phyloP scores from a whole-genome alignment of 2,113 vertebrate genomes.

The Tychaedon coryphoeus region DNA sequence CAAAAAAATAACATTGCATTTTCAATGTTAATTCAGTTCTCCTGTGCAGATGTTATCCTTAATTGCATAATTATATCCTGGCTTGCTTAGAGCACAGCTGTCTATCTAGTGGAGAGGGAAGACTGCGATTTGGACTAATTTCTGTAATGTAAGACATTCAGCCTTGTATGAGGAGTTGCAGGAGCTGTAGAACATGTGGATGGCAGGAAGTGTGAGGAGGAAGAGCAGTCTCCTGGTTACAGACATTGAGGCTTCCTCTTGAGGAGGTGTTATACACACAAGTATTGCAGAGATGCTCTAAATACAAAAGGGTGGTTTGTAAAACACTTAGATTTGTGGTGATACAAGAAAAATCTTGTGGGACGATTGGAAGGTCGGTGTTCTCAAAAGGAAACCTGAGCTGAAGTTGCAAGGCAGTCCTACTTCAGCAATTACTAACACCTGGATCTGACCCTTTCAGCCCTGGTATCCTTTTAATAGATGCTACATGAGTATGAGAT shows the following conservation, averaged over 20 bases:
- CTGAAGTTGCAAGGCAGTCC: neutral
- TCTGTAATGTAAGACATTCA: neutral
- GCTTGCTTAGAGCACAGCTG: neutral
- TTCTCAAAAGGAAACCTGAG: neutral
- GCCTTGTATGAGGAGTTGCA: neutral
- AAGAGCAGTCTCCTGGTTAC: neutral
- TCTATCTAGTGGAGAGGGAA: neutral
- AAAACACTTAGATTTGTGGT: neutral
- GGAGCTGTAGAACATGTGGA: neutral
- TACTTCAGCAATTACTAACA: neutral
- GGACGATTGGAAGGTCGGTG: neutral
- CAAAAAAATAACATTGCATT: neutral
- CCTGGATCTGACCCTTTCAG: neutral
- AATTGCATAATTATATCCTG: constrained; percentile 29
- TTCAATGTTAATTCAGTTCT: constrained; percentile 5
- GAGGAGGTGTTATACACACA: neutral
- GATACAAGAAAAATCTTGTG: neutral
- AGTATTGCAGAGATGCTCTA: neutral
- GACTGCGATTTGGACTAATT: neutral
- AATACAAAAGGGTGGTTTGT: neutral
- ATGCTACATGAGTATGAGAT: neutral
- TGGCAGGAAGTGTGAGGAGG: neutral
- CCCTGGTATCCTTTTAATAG: neutral
- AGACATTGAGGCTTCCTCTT: neutral
- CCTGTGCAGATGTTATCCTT: constrained; percentile 31